These are phyloP conservation scores for Cryptus viduatorius DNA, from an alignment of 2,888 invertebrate genomes.

Conservation along the genomic window DNA sequence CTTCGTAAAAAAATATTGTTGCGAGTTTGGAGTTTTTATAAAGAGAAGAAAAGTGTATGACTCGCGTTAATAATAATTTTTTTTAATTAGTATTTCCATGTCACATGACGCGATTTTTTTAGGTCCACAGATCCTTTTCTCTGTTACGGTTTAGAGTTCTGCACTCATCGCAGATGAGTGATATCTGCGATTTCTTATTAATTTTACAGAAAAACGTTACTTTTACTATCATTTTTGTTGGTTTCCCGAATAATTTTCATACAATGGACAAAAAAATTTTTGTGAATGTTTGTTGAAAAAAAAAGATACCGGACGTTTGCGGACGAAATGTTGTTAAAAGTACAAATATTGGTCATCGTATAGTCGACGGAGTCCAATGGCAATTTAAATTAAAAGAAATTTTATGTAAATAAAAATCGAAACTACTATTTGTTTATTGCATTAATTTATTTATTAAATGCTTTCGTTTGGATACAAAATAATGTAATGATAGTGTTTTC, in stretches of 20 bases:
- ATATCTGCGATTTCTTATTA: too few species aligned
- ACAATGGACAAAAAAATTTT: too few species aligned
- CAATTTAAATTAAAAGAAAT: not conserved
- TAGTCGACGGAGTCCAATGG: not conserved
- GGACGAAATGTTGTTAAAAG: not conserved
- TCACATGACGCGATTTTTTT: not conserved
- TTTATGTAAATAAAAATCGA: not conserved
- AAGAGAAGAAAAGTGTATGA: not conserved
- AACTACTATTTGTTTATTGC: not conserved
- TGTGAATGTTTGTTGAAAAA: too few species aligned
- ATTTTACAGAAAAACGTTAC: too few species aligned
- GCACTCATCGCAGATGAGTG: not conserved
- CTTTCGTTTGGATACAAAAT: not conserved
- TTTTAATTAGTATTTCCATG: not conserved
- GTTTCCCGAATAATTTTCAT: too few species aligned
- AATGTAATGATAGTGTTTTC: not conserved
- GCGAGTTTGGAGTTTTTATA: not conserved
- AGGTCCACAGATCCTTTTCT: not conserved
- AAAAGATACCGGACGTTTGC: too few species aligned
- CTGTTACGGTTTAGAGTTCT: not conserved
- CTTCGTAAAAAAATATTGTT: not conserved
- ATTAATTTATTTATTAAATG: not conserved
- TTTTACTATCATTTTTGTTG: too few species aligned
- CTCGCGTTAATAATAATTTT: not conserved
- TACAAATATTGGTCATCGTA: not conserved